phyloP scores from a whole-genome alignment of 2,888 invertebrate species.

The Drymonia ruficornis region DNA sequence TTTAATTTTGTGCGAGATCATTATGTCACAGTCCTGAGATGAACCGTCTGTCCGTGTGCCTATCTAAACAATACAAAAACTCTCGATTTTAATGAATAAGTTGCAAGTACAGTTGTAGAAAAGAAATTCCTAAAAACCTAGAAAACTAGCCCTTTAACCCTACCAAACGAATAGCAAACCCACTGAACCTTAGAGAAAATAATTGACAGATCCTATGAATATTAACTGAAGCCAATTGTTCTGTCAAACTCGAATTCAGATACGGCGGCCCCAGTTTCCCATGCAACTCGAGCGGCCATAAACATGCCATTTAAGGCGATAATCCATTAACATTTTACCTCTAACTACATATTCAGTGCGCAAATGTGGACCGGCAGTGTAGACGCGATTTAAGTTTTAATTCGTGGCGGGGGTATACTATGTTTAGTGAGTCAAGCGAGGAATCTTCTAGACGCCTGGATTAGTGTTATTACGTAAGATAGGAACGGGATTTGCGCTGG shows the following conservation, averaged over 20 bases:
- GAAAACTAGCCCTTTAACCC: conserved; percentile 30
- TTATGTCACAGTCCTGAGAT: too few species aligned
- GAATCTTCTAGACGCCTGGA: conserved; percentile 35
- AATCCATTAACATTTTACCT: conserved; percentile 73
- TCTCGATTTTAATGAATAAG: too few species aligned
- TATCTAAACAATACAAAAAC: too few species aligned
- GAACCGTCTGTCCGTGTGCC: too few species aligned
- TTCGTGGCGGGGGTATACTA: conserved; percentile 19
- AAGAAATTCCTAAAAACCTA: conserved; percentile 3
- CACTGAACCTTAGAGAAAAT: conserved; percentile 22
- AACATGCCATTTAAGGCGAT: conserved; percentile 63
- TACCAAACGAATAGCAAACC: conserved; percentile 22
- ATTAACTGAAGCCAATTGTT: conserved; percentile 62
- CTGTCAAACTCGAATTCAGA: conserved; percentile 54
- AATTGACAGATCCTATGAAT: conserved; percentile 63
- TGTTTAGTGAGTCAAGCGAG: conserved; percentile 24
- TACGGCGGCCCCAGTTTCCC: conserved; percentile 52
- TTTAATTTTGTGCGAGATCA: too few species aligned
- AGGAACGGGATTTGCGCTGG: conserved; percentile 37
- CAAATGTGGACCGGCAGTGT: conserved; percentile 57
- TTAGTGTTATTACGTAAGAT: conserved; percentile 40
- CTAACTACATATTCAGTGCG: conserved; percentile 60
- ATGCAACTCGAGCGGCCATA: conserved; percentile 42
- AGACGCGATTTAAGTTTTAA: conserved; percentile 56
- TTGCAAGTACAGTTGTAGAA: too few species aligned